Conservation (phyloP, 2,797 vertebrate species). For the Avahi laniger region DNA sequence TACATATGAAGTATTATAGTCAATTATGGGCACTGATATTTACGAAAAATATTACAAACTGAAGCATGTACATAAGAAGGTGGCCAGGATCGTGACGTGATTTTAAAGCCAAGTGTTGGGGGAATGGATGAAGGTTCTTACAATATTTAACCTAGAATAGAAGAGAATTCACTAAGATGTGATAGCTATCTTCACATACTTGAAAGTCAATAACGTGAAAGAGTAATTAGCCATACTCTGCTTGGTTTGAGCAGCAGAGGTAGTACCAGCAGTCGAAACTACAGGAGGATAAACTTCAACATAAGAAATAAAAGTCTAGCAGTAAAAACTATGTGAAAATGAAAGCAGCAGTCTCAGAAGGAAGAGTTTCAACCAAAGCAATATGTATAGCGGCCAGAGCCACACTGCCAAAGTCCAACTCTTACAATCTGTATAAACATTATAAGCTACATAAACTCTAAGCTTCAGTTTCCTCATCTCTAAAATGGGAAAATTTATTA, state of each 20-base stretch:
- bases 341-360: not conserved
- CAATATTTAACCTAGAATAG: not conserved
- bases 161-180: not conserved
- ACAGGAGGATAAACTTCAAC: not conserved
- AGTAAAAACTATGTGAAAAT: not conserved
- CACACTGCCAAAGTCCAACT: too few relatives aligned
- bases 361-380: not conserved
- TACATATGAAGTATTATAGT: not conserved
- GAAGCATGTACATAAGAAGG: not conserved
- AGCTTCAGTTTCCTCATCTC: conserved; percentile 26
- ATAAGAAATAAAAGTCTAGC: not conserved
- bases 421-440: not conserved
- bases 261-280: too few relatives aligned
- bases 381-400: not conserved
- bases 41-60: not conserved
- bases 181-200: too few relatives aligned
- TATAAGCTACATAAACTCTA: not conserved
- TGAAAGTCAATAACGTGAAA: not conserved
- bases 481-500: not conserved
- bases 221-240: not conserved
- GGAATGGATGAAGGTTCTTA: not conserved
- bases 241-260: not conserved
- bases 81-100: not conserved
- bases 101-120: not conserved
- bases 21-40: not conserved